Evolutionary conservation across 2,113 vertebrate genomes (phyloP).

Genomic region (Puntigrus tetrazona): DNA sequence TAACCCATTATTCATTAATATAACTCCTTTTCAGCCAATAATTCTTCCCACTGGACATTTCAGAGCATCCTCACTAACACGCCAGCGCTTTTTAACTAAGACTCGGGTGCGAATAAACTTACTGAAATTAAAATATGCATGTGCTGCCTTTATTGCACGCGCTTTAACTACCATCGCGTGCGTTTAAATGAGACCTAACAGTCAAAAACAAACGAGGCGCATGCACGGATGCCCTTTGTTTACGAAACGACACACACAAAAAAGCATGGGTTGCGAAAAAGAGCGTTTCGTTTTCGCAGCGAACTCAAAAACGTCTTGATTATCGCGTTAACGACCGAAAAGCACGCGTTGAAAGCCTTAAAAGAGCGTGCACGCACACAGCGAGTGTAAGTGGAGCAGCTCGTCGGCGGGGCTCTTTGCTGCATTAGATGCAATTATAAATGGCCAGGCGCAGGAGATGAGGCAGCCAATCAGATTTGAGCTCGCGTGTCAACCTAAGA

Average conservation of each 20-base stretch:
- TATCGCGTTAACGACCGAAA: neutral
- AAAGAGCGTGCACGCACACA: neutral
- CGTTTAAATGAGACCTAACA: neutral
- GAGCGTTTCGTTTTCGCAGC: no score
- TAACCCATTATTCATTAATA: neutral
- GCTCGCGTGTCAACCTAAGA: constrained; percentile 99
- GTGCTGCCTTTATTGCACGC: no score
- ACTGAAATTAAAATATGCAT: no score
- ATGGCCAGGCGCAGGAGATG: constrained; percentile 93
- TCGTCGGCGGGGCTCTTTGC: constrained; percentile 75
- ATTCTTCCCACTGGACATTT: no score
- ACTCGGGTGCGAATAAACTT: no score
- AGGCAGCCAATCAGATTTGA: constrained; percentile 97
- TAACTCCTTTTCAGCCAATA: no score
- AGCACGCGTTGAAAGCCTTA: neutral
- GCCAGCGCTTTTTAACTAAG: no score
- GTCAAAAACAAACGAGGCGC: neutral
- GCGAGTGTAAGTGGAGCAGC: constrained; percentile 68
- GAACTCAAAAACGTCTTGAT: no score
- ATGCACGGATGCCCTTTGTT: neutral
- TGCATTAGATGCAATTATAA: constrained; percentile 99
- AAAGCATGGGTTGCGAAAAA: neutral
- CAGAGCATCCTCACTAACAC: no score
- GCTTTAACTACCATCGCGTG: no score
- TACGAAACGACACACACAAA: neutral